A percentile compares a stretch with the other conserved stretches of the same genome.
phyloP scores from a whole-genome alignment of 2,888 invertebrate genomes.

The Abscondita cerata region DNA sequence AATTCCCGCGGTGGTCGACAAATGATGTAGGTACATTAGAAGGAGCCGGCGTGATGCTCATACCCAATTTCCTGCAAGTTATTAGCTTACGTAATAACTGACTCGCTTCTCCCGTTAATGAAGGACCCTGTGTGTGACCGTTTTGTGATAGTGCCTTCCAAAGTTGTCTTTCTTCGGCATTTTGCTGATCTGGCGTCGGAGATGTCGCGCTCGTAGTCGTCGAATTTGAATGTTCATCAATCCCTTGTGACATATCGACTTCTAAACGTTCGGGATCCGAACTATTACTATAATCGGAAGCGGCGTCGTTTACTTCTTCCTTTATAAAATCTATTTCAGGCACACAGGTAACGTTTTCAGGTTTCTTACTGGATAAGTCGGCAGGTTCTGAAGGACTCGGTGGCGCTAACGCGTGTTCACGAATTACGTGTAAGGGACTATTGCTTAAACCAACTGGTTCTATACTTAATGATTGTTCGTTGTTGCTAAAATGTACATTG shows the following conservation, averaged over 20 bases:
- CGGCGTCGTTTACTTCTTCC: constrained; percentile 52
- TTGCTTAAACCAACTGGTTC: constrained; percentile 17
- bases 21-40: constrained; percentile 51
- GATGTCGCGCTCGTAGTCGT: constrained; percentile 55
- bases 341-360: constrained; percentile 56
- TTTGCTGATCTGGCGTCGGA: constrained; percentile 52
- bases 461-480: constrained; percentile 22
- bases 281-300: constrained; percentile 68
- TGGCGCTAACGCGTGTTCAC: constrained; percentile 21
- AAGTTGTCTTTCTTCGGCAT: constrained; percentile 57
- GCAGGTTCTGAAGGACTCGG: constrained; percentile 50
- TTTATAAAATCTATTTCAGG: constrained; percentile 57
- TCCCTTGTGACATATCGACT: constrained; percentile 68
- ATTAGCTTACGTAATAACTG: constrained; percentile 78
- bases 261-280: constrained; percentile 79
- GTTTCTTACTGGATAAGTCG: constrained; percentile 55
- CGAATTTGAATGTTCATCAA: constrained; percentile 56
- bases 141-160: constrained; percentile 68
- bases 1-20: constrained; percentile 39
- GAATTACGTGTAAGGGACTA: constrained; percentile 19
- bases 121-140: constrained; percentile 55
- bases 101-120: constrained; percentile 73
- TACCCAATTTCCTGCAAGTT: constrained; percentile 74
- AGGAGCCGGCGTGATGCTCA: constrained; percentile 66
- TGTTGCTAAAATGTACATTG: constrained; percentile 15